Evolutionary conservation across 2,888 invertebrate species (phyloP).

Genomic region (Diarsia brunnea): DNA sequence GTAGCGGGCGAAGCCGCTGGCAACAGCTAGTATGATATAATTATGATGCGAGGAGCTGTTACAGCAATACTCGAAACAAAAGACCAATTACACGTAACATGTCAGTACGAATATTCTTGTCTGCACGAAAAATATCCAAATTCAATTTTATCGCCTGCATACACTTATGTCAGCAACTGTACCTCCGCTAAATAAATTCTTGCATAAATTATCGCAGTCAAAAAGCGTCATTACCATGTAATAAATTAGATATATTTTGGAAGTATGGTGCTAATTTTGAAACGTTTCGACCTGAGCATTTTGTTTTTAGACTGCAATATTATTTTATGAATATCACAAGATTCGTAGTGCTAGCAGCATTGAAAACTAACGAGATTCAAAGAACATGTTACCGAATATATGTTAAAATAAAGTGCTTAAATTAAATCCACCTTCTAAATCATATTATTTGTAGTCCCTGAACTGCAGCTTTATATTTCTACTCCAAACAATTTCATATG

Average conservation of each 20-base stretch:
- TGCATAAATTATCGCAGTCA: conserved; percentile 38
- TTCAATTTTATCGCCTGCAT: conserved; percentile 3
- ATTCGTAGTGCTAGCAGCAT: not conserved
- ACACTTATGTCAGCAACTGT: conserved; percentile 12
- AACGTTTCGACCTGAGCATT: not conserved
- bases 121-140: not conserved
- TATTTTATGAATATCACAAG: not conserved
- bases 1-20: no score
- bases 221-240: conserved; percentile 35
- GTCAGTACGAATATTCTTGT: not conserved
- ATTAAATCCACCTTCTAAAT: not conserved
- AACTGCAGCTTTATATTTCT: not conserved
- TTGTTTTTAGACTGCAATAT: not conserved
- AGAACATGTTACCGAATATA: not conserved
- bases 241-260: conserved; percentile 40
- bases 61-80: not conserved
- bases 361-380: not conserved
- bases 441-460: not conserved
- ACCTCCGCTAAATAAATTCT: conserved; percentile 40
- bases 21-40: no score
- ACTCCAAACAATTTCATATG: not conserved
- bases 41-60: not conserved
- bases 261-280: conserved; percentile 11
- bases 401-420: not conserved
- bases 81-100: not conserved